Evolutionary conservation across 2,888 invertebrate genomes (phyloP), one percentile per base, ranked within the genome.

Genomic region (Acronicta alni): DNA sequence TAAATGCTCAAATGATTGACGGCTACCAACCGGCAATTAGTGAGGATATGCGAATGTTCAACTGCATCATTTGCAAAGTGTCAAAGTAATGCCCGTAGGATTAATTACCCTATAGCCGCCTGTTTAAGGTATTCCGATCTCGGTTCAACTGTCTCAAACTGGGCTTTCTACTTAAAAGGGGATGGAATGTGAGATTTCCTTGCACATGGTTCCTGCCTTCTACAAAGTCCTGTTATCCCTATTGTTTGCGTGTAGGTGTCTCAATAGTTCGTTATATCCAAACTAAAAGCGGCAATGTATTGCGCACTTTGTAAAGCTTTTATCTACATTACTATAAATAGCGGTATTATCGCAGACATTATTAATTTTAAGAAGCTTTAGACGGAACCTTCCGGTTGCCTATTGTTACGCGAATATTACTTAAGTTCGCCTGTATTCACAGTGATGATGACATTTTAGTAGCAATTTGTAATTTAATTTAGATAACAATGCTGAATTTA

Each of bases 111-210:
- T 49, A 53, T 57, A 57, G 47, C 46, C 35, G 7, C 37, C 45
- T 39, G 39, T 65, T 53, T 57, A 20, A 44, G 47, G 38, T 69
- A 72, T 72, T 74, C 63, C 44, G 37, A 63, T 55, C 76, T 49
- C 52, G n/a, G 73, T 57, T 32, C 37, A 18, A 56, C 59, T 59
- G 74, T 68, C 75, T 68, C 75, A 72, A 77, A 75, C 68, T 74
- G 37, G 56, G 59, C 77, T 77, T 67, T 76, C 75, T 73, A 75
- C 78, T 56, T 76, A 80, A 81, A 84, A 65, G 77, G 72, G 54
- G 60, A 73, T 65, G 74, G 80, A 77, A 83, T 83, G 79, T 68
- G 63, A 72, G 73, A 74, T 75, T 76, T 72, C 75, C 66, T 55
- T 45, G 60, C 57, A 56, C 56, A 52, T 43, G 55, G 51, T 42